These are phyloP conservation scores for Spodoptera littoralis DNA, from an alignment of 2,888 invertebrate genomes.

Conservation along the genomic window DNA sequence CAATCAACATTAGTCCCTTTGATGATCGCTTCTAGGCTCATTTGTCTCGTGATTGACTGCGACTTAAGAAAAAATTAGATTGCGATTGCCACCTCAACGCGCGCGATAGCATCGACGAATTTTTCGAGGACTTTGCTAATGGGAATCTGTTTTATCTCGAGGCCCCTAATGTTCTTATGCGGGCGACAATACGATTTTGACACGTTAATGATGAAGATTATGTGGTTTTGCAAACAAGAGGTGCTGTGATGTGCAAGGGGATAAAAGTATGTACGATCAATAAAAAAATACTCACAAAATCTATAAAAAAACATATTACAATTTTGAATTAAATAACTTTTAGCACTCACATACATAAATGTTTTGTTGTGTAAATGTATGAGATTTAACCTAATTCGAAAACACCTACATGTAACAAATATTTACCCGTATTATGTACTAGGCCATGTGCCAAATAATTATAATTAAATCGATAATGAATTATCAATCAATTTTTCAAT, in stretches of 20 bases:
- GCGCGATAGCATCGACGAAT: slow-evolving; percentile 82
- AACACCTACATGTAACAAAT: too few species aligned
- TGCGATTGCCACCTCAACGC: slow-evolving; percentile 85
- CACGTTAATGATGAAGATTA: slow-evolving; percentile 83
- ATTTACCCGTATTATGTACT: too few species aligned
- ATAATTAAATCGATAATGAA: slow-evolving; percentile 72
- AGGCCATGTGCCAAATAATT: neutral
- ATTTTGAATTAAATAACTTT: too few species aligned
- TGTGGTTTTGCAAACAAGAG: slow-evolving; percentile 50
- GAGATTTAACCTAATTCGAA: too few species aligned
- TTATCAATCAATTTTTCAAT: slow-evolving; percentile 78
- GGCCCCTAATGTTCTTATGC: slow-evolving; percentile 86
- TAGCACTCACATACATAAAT: too few species aligned
- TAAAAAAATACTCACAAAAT: too few species aligned
- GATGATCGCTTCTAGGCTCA: slow-evolving; percentile 81
- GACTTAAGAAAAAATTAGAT: slow-evolving; percentile 84
- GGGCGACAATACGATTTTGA: slow-evolving; percentile 86
- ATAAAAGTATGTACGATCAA: neutral
- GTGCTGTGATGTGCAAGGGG: neutral
- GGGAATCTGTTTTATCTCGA: slow-evolving; percentile 87
- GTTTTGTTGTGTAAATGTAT: too few species aligned
- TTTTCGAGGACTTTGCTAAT: slow-evolving; percentile 81
- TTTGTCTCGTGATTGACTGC: slow-evolving; percentile 85
- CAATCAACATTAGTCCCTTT: slow-evolving; percentile 86
- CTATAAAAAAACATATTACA: too few species aligned